These are phyloP conservation scores for Podiceps cristatus DNA, from an alignment of 2,113 vertebrate genomes.

Conservation along the genomic window DNA sequence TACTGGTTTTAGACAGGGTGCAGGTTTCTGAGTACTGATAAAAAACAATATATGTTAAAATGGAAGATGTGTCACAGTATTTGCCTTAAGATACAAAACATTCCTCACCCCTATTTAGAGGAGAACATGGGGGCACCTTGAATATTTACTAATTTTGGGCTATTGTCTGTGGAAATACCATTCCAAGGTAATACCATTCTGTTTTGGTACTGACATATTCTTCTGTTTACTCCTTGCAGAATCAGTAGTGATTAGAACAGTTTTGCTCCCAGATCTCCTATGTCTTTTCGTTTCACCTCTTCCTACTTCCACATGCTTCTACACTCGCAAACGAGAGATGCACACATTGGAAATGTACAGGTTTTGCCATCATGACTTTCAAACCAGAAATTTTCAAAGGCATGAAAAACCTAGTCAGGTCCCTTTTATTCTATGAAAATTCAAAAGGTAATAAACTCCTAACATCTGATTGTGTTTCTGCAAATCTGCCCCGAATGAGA, in stretches of 20 bases:
- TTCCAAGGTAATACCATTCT: not conserved
- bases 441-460: not conserved
- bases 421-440: not conserved
- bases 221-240: not conserved
- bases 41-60: not conserved
- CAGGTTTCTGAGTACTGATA: not conserved
- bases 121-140: not conserved
- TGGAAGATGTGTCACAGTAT: not conserved
- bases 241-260: not conserved
- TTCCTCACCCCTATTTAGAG: not conserved
- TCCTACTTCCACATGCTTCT: not conserved
- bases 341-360: not conserved
- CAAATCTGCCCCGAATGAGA: not conserved
- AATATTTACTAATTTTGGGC: not conserved
- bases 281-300: not conserved
- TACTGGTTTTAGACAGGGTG: not conserved
- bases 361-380: not conserved
- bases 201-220: not conserved
- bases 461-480: not conserved
- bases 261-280: not conserved
- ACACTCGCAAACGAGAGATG: not conserved
- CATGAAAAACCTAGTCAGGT: not conserved
- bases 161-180: not conserved
- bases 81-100: not conserved
- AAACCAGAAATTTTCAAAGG: not conserved